These are phyloP conservation scores for Cantharis lateralis DNA, from an alignment of 2,888 invertebrate genomes.

Conservation along the genomic window DNA sequence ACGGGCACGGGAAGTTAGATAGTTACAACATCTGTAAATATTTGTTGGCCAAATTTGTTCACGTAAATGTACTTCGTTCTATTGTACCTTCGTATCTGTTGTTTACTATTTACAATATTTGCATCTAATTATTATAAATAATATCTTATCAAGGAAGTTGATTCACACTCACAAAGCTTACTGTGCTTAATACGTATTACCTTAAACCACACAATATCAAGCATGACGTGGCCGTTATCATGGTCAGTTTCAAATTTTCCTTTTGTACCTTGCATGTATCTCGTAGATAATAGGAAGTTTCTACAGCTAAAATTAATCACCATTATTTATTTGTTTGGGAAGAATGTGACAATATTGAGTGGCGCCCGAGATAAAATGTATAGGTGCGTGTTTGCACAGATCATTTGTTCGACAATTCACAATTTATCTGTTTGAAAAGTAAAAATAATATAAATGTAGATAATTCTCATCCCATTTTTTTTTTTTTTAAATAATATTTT, in stretches of 20 bases:
- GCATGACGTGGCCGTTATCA: constrained; percentile 12
- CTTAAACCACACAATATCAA: constrained; percentile 25
- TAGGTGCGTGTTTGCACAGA: no score
- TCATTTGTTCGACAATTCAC: no score
- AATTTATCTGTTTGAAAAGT: no score
- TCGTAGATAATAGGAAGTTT: background rate
- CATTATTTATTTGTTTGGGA: background rate
- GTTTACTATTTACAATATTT: constrained; percentile 25
- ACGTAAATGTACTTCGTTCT: constrained; percentile 26
- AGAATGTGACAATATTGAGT: background rate
- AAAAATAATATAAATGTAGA: no score
- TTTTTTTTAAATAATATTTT: no score
- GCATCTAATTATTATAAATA: constrained; percentile 20
- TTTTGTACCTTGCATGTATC: background rate
- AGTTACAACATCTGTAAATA: constrained; percentile 13
- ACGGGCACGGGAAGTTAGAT: background rate
- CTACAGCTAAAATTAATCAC: background rate
- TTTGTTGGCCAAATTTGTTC: constrained; percentile 19
- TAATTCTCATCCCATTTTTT: no score
- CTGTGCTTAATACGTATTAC: constrained; percentile 13
- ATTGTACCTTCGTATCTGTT: constrained; percentile 22
- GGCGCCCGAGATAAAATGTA: background rate
- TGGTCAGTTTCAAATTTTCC: background rate
- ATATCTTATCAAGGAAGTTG: constrained; percentile 29
- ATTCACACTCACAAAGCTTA: constrained; percentile 24